Conservation (phyloP, 1,140 invertebrate genomes). For the Aricia agestis region DNA sequence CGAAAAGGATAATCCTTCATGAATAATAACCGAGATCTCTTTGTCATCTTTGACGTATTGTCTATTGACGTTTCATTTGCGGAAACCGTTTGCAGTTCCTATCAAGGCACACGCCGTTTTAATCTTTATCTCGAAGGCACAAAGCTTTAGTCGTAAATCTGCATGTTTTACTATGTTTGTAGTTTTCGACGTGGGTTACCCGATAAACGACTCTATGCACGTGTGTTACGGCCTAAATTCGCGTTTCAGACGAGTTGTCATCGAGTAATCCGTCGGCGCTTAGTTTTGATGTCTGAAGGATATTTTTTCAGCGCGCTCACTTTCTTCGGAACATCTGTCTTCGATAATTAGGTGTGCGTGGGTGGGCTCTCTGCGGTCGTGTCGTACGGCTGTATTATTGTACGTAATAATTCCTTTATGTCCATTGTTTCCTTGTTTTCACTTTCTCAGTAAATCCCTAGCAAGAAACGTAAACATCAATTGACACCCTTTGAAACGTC, state of each 20-base stretch:
- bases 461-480: slow-evolving; percentile 49
- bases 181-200: neutral
- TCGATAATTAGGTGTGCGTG: slow-evolving; percentile 54
- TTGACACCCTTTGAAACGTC: slow-evolving; percentile 35
- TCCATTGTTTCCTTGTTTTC: slow-evolving; percentile 57
- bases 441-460: slow-evolving; percentile 61
- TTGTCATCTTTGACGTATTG: slow-evolving; percentile 61
- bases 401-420: slow-evolving; percentile 50
- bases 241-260: slow-evolving; percentile 12
- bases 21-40: slow-evolving; percentile 56
- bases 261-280: slow-evolving; percentile 56
- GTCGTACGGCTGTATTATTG: slow-evolving; percentile 49
- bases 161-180: slow-evolving; percentile 4
- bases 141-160: slow-evolving; percentile 11
- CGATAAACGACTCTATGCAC: neutral
- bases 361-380: slow-evolving; percentile 45
- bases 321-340: slow-evolving; percentile 62
- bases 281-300: slow-evolving; percentile 57
- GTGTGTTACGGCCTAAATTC: slow-evolving; percentile 12
- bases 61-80: slow-evolving; percentile 54
- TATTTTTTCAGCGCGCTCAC: slow-evolving; percentile 55
- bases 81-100: neutral
- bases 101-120: neutral
- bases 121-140: slow-evolving; percentile 6
- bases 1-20: slow-evolving; percentile 57